A percentile compares a stretch with the other conserved stretches of the same genome.
These are phyloP conservation scores for Polyommatus icarus DNA, from an alignment of 2,888 invertebrate genomes.

Conservation along the genomic window DNA sequence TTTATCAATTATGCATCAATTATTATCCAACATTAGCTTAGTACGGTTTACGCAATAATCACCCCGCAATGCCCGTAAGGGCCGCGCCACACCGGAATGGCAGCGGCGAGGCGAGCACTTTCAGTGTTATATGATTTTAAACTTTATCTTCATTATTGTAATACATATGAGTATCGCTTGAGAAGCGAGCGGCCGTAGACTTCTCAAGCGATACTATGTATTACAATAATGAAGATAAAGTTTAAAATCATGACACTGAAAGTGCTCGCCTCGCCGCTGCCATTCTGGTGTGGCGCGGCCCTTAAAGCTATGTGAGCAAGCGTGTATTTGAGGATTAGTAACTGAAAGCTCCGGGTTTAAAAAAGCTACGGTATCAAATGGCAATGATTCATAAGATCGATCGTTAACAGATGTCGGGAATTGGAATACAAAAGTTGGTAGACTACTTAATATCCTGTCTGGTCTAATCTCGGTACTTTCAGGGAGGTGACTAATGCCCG, in stretches of 20 bases:
- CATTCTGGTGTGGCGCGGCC: too few species aligned
- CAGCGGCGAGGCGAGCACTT: too few species aligned
- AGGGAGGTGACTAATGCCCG: constrained; percentile 4
- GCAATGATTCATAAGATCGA: constrained; percentile 22
- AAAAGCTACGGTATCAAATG: constrained; percentile 3
- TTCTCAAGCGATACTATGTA: too few species aligned
- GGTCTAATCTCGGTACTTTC: background rate
- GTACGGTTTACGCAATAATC: background rate
- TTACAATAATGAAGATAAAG: too few species aligned
- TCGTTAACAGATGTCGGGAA: constrained; percentile 18
- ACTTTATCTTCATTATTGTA: too few species aligned
- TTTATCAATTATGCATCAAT: background rate
- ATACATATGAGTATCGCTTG: too few species aligned
- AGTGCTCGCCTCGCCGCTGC: too few species aligned
- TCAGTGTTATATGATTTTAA: too few species aligned
- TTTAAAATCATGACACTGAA: too few species aligned
- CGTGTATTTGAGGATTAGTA: background rate
- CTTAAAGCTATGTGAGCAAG: background rate
- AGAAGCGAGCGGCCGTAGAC: too few species aligned
- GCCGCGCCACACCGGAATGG: too few species aligned
- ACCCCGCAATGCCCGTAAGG: background rate
- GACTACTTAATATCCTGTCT: constrained; percentile 11
- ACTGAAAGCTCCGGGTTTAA: background rate
- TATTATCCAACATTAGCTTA: constrained; percentile 1
- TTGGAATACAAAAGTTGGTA: constrained; percentile 14